Evolutionary conservation across 2,888 invertebrate species (phyloP), one percentile per base, ranked within the genome.

Genomic region (Eueremaeus valkanovi): DNA sequence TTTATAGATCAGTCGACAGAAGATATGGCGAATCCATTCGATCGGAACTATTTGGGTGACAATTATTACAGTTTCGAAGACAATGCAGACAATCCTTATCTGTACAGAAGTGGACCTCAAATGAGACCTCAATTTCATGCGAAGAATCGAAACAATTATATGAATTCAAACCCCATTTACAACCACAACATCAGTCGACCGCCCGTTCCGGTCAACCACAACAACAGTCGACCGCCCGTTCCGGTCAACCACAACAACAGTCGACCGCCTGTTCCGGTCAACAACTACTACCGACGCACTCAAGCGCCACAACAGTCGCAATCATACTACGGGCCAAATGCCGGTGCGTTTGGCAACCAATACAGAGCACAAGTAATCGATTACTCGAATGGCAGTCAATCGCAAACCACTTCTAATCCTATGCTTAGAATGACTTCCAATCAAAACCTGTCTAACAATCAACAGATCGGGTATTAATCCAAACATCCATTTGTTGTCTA

Each of bases 291-390:
- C 11, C 24, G 55, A 11, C 55, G 55, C 11, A 9, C 45, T 18
- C 45, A 45, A 45, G n/a, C n/a, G n/a, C n/a, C n/a, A n/a, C n/a
- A n/a, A n/a, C n/a, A n/a, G n/a, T 3, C 45, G 16, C 55, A 55
- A 11, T 27, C 55, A 31, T 63, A 63, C 18, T 63, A 31, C 33
- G 63, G 63, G 16, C 63, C 31, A n/a, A 33, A 63, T 3, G 33
- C n/a, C 11, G 29, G 58, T 29, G 5, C 9, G 3, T 9, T n/a
- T 29, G 16, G 16, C 11, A 18, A 33, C 16, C 63, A 63, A 33
- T 63, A 63, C 18, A 31, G 63, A 33, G 31, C 63, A n/a, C 63
- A 63, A 63, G 63, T 63, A 3, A 63, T 63, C 11, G 63, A 63
- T n/a, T 63, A 63, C n/a, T 33, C 63, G 3, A 29, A 27, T 29